Evolutionary conservation across 2,113 vertebrate genomes (phyloP).

Genomic region (Xiphophorus maculatus): DNA sequence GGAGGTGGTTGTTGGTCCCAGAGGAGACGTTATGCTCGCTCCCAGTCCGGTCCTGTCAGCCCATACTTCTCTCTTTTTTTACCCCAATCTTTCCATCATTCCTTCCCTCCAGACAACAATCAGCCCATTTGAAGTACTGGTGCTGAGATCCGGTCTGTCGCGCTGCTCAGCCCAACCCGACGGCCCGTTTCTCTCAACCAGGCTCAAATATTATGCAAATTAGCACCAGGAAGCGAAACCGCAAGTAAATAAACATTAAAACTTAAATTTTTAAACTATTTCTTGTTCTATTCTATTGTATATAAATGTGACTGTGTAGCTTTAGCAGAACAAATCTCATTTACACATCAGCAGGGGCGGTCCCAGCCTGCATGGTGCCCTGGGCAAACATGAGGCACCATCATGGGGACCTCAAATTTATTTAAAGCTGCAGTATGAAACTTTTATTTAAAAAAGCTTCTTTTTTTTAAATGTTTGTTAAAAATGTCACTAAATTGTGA

Average conservation of each 20-base stretch:
- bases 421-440: too few relatives aligned
- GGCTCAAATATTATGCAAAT: neutral
- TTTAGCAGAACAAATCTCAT: neutral
- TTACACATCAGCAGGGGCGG: neutral
- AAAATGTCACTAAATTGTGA: too few relatives aligned
- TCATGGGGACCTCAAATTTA: too few relatives aligned
- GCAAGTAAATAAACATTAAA: neutral
- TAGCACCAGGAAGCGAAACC: neutral
- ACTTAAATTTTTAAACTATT: neutral
- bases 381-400: too few relatives aligned
- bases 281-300: neutral
- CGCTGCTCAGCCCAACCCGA: slow-evolving; percentile 34
- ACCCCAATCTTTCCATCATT: neutral
- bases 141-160: slow-evolving; percentile 29
- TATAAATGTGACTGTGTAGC: neutral
- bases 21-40: slow-evolving; percentile 53
- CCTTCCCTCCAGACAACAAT: slow-evolving; percentile 31
- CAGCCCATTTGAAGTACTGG: slow-evolving; percentile 46
- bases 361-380: too few relatives aligned
- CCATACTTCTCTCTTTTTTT: slow-evolving; percentile 39
- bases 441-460: too few relatives aligned
- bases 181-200: neutral
- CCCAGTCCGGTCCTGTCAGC: slow-evolving; percentile 57
- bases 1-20: slow-evolving; percentile 56
- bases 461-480: too few relatives aligned